phyloP scores from a whole-genome alignment of 2,888 invertebrate genomes.

The Stratiomys singularior region DNA sequence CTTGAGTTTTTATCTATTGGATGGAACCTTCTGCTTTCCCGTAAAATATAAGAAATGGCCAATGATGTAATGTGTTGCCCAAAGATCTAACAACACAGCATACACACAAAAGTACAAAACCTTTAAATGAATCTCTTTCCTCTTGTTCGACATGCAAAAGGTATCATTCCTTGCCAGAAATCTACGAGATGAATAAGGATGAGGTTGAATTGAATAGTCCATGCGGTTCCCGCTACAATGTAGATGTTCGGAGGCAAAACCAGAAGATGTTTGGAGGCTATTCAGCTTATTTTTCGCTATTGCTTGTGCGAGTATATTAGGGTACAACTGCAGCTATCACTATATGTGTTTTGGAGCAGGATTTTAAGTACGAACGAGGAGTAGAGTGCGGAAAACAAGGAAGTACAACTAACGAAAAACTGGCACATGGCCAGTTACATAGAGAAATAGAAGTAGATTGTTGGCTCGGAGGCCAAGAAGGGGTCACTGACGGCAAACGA shows the following conservation, averaged over 20 bases:
- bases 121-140: no score
- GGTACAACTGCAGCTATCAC: slow-evolving; percentile 21
- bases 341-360: not conserved
- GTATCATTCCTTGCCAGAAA: slow-evolving; percentile 13
- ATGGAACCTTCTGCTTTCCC: slow-evolving; percentile 7
- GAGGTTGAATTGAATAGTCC: not conserved
- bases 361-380: not conserved
- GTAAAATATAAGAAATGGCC: slow-evolving; percentile 10
- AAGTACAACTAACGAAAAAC: slow-evolving; percentile 36
- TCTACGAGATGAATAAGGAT: slow-evolving; percentile 13
- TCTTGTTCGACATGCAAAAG: not conserved
- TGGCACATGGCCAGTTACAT: slow-evolving; percentile 41
- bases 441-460: slow-evolving; percentile 34
- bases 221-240: slow-evolving; percentile 15
- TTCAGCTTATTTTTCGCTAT: slow-evolving; percentile 18
- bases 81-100: not conserved
- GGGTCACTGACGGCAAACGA: slow-evolving; percentile 30
- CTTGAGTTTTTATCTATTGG: slow-evolving; percentile 24
- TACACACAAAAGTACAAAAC: not conserved
- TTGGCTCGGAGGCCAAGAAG: slow-evolving; percentile 38
- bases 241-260: slow-evolving; percentile 4
- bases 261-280: slow-evolving; percentile 6
- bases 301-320: not conserved
- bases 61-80: slow-evolving; percentile 22
- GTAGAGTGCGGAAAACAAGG: not conserved